Conservation (phyloP, 1,140 invertebrate genomes). For the Drosophila athabasca region DNA sequence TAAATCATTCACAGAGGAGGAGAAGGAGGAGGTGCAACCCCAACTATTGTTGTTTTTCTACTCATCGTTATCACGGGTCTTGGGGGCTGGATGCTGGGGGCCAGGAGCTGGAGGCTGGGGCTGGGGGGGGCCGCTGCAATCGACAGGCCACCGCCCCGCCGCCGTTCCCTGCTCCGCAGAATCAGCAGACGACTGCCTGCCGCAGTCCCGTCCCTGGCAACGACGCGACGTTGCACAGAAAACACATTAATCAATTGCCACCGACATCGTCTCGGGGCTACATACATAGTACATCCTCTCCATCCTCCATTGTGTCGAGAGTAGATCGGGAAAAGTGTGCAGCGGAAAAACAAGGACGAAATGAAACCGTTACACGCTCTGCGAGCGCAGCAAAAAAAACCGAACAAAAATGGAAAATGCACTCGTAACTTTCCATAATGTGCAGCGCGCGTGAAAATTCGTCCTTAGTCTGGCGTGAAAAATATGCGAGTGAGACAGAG, state of each 20-base stretch:
- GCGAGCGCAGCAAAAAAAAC: slow-evolving; percentile 42
- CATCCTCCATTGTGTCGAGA: slow-evolving; percentile 60
- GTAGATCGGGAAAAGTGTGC: slow-evolving; percentile 43
- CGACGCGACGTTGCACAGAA: slow-evolving; percentile 43
- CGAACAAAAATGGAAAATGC: slow-evolving; percentile 18
- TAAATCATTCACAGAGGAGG: slow-evolving; percentile 68
- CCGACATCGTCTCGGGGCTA: slow-evolving; percentile 55
- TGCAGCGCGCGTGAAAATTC: slow-evolving; percentile 78
- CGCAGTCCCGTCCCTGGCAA: neutral
- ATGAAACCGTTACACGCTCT: slow-evolving; percentile 75
- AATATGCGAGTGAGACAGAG: slow-evolving; percentile 48
- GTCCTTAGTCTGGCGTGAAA: slow-evolving; percentile 62
- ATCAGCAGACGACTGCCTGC: neutral
- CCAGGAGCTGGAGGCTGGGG: slow-evolving; percentile 18
- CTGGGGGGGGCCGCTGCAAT: slow-evolving; percentile 54
- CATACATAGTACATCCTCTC: slow-evolving; percentile 42
- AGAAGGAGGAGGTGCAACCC: slow-evolving; percentile 21
- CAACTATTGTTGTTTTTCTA: slow-evolving; percentile 58
- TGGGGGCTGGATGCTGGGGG: neutral
- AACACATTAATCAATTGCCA: slow-evolving; percentile 77
- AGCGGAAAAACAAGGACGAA: slow-evolving; percentile 43
- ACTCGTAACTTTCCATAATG: slow-evolving; percentile 62
- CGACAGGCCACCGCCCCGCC: slow-evolving; percentile 46
- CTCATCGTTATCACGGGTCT: slow-evolving; percentile 76
- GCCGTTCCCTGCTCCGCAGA: neutral